Conservation (phyloP, 2,888 invertebrate species). For the Protonemura montana region DNA sequence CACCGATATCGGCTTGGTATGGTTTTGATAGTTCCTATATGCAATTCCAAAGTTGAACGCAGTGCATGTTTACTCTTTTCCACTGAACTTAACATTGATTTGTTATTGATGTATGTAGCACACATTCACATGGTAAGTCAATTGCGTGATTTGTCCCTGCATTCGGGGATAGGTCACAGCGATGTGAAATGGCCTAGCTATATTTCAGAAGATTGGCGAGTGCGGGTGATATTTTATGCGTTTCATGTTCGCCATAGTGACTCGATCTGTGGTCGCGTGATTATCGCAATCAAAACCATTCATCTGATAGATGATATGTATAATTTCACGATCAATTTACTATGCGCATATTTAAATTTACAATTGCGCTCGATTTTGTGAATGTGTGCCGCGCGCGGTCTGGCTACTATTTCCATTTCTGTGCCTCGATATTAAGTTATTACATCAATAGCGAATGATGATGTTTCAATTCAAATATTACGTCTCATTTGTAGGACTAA, state of each 20-base stretch:
- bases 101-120: too few species aligned
- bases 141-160: not conserved
- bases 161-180: not conserved
- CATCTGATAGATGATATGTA: slow-evolving; percentile 12
- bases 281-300: slow-evolving; percentile 4
- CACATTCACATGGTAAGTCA: not conserved
- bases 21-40: too few species aligned
- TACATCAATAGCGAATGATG: not conserved
- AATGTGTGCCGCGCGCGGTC: not conserved
- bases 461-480: not conserved
- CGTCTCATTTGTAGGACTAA: not conserved
- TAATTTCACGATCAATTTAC: slow-evolving; percentile 12
- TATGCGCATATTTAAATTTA: not conserved
- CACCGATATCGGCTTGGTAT: too few species aligned
- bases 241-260: not conserved
- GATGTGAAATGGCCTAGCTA: not conserved
- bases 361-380: not conserved
- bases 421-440: not conserved
- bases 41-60: too few species aligned
- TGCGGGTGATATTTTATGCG: not conserved
- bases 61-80: too few species aligned
- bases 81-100: too few species aligned
- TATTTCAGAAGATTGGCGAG: not conserved
- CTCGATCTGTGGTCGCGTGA: not conserved
- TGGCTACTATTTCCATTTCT: not conserved